A percentile compares a stretch with the other conserved stretches of the same genome.
Conservation (phyloP, 2,113 vertebrate species). For the Cathartes aura region DNA sequence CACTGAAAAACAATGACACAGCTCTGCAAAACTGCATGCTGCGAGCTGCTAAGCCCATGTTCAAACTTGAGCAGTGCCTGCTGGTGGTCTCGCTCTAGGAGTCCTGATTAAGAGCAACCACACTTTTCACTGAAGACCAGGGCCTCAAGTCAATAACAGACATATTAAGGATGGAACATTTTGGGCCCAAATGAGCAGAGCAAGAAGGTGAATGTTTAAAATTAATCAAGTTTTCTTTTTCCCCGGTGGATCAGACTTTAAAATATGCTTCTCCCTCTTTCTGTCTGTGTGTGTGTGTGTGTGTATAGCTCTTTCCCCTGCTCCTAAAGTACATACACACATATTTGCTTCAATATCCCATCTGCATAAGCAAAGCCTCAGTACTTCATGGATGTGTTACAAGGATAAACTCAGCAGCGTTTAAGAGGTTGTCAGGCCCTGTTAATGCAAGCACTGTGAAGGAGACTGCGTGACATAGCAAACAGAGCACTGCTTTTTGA, state of each 20-base stretch:
- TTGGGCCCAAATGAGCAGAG: background rate
- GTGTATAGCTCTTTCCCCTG: background rate
- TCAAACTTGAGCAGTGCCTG: background rate
- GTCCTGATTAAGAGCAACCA: background rate
- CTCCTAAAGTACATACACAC: background rate
- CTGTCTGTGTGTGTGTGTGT: background rate
- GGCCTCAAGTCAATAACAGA: background rate
- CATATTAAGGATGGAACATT: background rate
- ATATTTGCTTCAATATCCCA: background rate
- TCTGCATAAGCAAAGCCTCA: background rate
- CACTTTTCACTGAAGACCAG: background rate
- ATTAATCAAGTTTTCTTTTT: background rate
- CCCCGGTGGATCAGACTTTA: background rate
- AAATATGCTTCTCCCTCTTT: background rate
- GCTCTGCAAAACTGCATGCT: background rate
- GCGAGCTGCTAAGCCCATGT: background rate
- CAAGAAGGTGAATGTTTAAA: background rate
- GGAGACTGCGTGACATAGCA: background rate
- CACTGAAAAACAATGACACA: background rate
- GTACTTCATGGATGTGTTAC: background rate
- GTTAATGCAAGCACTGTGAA: background rate
- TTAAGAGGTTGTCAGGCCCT: background rate
- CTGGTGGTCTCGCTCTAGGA: background rate
- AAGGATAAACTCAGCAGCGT: background rate
- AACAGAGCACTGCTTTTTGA: background rate